phyloP scores from a whole-genome alignment of 1,140 invertebrate genomes.

The Drosophila sulfurigaster region DNA sequence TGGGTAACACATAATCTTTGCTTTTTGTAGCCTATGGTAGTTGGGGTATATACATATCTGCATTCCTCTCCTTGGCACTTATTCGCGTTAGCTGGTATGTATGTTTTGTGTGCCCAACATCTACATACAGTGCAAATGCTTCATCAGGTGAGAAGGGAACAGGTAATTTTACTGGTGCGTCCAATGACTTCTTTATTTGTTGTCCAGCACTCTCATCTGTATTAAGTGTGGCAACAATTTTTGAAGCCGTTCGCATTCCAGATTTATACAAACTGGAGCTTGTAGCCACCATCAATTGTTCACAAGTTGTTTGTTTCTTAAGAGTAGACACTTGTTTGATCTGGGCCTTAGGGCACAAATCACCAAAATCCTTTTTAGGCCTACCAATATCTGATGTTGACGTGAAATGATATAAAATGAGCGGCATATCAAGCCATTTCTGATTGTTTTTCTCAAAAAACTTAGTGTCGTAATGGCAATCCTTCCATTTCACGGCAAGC shows the following conservation, averaged over 20 bases:
- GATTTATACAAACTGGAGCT: too few species aligned
- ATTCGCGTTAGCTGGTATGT: slow-evolving; percentile 16
- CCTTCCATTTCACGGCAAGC: slow-evolving; percentile 2
- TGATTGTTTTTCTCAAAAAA: slow-evolving; percentile 20
- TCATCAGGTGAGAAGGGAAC: slow-evolving; percentile 16
- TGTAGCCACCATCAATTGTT: too few species aligned
- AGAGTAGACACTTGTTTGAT: too few species aligned
- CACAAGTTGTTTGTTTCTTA: too few species aligned
- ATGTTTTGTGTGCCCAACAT: slow-evolving; percentile 17
- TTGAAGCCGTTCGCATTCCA: too few species aligned
- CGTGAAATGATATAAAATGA: background rate
- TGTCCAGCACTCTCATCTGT: background rate
- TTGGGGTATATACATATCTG: slow-evolving; percentile 21
- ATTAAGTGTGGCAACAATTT: background rate
- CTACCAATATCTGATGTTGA: background rate
- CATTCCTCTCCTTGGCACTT: slow-evolving; percentile 24
- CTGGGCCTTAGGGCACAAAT: too few species aligned
- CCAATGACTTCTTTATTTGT: slow-evolving; percentile 24
- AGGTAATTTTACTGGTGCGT: slow-evolving; percentile 2
- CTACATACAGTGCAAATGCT: slow-evolving; percentile 20
- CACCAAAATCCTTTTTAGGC: too few species aligned
- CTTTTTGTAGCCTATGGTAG: slow-evolving; percentile 20
- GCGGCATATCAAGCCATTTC: slow-evolving; percentile 21
- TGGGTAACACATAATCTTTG: slow-evolving; percentile 29
- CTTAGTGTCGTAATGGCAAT: background rate